Conservation (phyloP, 2,113 vertebrate species). For the Lophius piscatorius region DNA sequence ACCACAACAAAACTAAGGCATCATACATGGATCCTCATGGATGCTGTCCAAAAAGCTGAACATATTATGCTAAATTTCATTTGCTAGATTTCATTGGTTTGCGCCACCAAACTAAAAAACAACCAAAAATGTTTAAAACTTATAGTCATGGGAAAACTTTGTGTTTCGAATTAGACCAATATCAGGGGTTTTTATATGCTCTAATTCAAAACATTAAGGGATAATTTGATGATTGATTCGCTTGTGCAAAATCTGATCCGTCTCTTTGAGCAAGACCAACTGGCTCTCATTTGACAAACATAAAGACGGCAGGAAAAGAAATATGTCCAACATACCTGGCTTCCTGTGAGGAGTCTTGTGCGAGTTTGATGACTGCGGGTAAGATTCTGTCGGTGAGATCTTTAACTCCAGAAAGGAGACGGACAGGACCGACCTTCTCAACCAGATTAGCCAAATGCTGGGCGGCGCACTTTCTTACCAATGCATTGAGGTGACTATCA, state of each 20-base stretch:
- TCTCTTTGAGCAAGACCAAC: neutral
- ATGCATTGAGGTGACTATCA: slow-evolving; percentile 87
- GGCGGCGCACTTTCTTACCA: slow-evolving; percentile 88
- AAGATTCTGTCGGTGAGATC: slow-evolving; percentile 86
- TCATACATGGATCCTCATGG: too few species aligned
- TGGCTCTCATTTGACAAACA: neutral
- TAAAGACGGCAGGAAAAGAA: neutral
- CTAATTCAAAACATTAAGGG: neutral
- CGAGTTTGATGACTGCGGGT: slow-evolving; percentile 83
- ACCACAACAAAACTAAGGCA: too few species aligned
- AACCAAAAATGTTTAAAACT: too few species aligned
- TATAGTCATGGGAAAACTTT: too few species aligned
- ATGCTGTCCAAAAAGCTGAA: too few species aligned
- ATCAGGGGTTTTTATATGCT: too few species aligned
- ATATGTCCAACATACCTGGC: slow-evolving; percentile 88
- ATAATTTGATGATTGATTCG: too few species aligned
- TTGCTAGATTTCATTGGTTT: too few species aligned
- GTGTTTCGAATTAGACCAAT: too few species aligned
- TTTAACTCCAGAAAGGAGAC: slow-evolving; percentile 82
- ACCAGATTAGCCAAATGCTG: slow-evolving; percentile 86
- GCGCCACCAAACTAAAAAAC: too few species aligned
- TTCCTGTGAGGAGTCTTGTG: slow-evolving; percentile 91
- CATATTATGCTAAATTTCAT: too few species aligned
- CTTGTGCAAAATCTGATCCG: too few species aligned
- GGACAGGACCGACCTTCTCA: slow-evolving; percentile 83